Evolutionary conservation across 2,113 vertebrate species (phyloP).

Genomic region (Xyliphius kryptos): DNA sequence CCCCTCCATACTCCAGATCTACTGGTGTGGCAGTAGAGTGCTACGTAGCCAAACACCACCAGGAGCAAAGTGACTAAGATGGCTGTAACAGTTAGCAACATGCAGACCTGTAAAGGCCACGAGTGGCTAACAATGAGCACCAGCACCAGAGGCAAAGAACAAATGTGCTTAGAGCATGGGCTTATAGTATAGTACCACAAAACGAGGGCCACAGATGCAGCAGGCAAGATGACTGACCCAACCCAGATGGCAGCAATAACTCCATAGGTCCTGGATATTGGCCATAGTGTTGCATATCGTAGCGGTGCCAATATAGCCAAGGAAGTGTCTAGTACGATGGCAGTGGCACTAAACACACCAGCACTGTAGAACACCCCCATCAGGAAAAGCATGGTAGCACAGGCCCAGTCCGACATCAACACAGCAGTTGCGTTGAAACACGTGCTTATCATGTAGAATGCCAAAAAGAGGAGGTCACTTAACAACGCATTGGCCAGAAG

Average conservation of each 20-base stretch:
- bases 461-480: constrained; percentile 66
- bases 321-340: constrained; percentile 66
- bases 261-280: constrained; percentile 55
- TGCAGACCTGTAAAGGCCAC: constrained; percentile 55
- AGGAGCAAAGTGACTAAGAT: constrained; percentile 62
- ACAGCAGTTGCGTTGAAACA: constrained; percentile 53
- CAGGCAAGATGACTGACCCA: constrained; percentile 53
- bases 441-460: constrained; percentile 56
- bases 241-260: constrained; percentile 55
- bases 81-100: constrained; percentile 53
- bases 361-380: constrained; percentile 59
- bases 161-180: constrained; percentile 52
- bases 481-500: constrained; percentile 68
- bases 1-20: constrained; percentile 61
- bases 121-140: constrained; percentile 59
- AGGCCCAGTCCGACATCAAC: constrained; percentile 53
- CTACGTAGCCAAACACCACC: constrained; percentile 62
- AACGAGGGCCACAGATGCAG: constrained; percentile 56
- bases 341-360: constrained; percentile 63
- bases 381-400: constrained; percentile 59
- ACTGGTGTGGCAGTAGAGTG: constrained; percentile 66
- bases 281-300: constrained; percentile 59
- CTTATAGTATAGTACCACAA: constrained; percentile 48
- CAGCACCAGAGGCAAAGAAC: constrained; percentile 60
- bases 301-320: constrained; percentile 66